Evolutionary conservation across 2,888 invertebrate genomes (phyloP).

Genomic region (Cataglyphis rosenhaueri): DNA sequence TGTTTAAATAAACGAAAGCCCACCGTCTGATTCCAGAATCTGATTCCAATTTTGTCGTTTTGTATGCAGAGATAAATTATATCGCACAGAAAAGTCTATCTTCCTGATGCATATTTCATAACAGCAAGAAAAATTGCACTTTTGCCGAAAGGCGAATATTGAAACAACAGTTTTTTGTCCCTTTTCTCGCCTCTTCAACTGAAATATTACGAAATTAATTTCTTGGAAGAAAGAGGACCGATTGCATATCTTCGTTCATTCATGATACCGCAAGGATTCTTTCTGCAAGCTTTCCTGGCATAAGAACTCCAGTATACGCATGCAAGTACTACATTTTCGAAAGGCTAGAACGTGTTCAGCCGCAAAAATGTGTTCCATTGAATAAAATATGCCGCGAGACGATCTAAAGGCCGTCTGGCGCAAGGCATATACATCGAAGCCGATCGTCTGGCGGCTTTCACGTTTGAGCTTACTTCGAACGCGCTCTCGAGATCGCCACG

Average conservation of each 20-base stretch:
- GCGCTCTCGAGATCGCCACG: conserved; percentile 19
- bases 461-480: conserved; percentile 13
- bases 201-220: conserved; percentile 25
- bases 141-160: conserved; percentile 10
- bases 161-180: conserved; percentile 26
- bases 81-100: background rate
- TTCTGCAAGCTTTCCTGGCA: conserved; percentile 8
- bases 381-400: conserved; percentile 48
- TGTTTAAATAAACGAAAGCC: conserved; percentile 23
- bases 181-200: background rate
- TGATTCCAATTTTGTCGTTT: background rate
- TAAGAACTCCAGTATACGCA: conserved; percentile 11
- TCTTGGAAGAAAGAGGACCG: background rate
- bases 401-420: conserved; percentile 41
- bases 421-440: conserved; percentile 20
- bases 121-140: conserved; percentile 15
- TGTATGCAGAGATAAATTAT: conserved; percentile 1
- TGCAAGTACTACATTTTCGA: conserved; percentile 25
- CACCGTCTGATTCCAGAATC: background rate
- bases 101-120: conserved; percentile 35
- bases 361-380: conserved; percentile 33
- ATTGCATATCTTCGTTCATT: background rate
- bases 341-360: conserved; percentile 37
- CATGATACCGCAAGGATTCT: conserved; percentile 23
- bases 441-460: conserved; percentile 19